These are phyloP conservation scores for Bursaphelenchus okinawaensis DNA, from an alignment of 2,888 invertebrate genomes.

Conservation along the genomic window DNA sequence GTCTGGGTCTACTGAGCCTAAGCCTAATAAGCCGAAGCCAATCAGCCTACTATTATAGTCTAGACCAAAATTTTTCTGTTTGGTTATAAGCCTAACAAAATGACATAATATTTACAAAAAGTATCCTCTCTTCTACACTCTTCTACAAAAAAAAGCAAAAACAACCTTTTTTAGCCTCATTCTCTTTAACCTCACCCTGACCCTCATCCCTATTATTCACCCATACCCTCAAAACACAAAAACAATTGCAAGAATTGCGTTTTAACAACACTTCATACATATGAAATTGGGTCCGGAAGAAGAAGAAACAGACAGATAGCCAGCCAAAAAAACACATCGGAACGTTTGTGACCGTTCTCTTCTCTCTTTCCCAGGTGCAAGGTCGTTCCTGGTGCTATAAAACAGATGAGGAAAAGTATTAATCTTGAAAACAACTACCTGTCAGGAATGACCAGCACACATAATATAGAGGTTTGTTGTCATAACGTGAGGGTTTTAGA, in stretches of 20 bases:
- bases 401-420: not conserved
- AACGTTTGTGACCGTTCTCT: not conserved
- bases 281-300: not conserved
- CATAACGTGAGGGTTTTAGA: not conserved
- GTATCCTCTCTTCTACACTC: not conserved
- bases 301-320: not conserved
- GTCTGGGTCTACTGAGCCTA: too few species aligned
- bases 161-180: not conserved
- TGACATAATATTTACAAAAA: not conserved
- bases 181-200: not conserved
- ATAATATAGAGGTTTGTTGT: not conserved
- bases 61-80: too few species aligned
- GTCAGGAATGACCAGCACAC: not conserved
- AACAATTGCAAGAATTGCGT: not conserved
- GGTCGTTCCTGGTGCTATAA: not conserved
- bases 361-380: not conserved
- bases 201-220: not conserved
- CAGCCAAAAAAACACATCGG: not conserved
- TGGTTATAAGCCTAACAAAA: not conserved
- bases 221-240: not conserved
- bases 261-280: not conserved
- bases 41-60: too few species aligned
- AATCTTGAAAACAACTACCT: not conserved
- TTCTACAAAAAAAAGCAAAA: not conserved
- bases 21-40: too few species aligned